Evolutionary conservation across 2,888 invertebrate species (phyloP).

Genomic region (Salpingus planirostris): DNA sequence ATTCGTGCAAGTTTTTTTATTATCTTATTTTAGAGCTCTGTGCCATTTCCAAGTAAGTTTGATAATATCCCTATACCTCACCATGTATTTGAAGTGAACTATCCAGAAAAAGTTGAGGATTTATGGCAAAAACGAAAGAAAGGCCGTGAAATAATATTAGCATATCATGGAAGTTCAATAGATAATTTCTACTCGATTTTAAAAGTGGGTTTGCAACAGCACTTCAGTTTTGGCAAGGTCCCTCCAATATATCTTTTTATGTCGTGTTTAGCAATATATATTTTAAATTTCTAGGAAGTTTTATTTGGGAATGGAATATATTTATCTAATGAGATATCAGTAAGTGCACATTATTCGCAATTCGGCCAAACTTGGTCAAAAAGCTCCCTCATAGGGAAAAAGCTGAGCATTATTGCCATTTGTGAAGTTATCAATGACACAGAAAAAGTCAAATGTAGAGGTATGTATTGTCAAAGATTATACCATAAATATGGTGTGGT

Average conservation of each 20-base stretch:
- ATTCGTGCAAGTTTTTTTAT: conserved; percentile 2
- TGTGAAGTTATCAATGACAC: conserved; percentile 72
- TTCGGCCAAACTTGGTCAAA: conserved; percentile 68
- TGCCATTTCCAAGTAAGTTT: conserved; percentile 18
- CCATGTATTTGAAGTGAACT: conserved; percentile 58
- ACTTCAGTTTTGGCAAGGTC: conserved; percentile 43
- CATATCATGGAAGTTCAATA: conserved; percentile 72
- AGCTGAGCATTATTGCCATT: conserved; percentile 67
- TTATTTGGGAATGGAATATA: conserved; percentile 67
- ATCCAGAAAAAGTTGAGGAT: conserved; percentile 48
- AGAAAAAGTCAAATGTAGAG: conserved; percentile 50
- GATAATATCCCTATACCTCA: conserved; percentile 43
- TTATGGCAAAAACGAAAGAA: conserved; percentile 51
- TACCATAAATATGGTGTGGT: not conserved
- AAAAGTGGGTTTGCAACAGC: conserved; percentile 67
- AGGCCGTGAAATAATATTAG: conserved; percentile 49
- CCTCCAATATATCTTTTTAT: conserved; percentile 1
- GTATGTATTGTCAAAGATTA: conserved; percentile 15
- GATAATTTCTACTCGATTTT: conserved; percentile 77
- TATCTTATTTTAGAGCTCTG: conserved; percentile 17
- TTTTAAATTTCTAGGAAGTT: conserved; percentile 47
- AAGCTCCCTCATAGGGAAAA: conserved; percentile 65
- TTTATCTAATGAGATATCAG: conserved; percentile 63
- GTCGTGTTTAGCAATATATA: not conserved
- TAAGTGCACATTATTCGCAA: conserved; percentile 64